Percentiles rank a stretch among this genome's conserved stretches.
Conservation (phyloP, 2,113 vertebrate genomes). For the Gadus chalcogrammus region DNA sequence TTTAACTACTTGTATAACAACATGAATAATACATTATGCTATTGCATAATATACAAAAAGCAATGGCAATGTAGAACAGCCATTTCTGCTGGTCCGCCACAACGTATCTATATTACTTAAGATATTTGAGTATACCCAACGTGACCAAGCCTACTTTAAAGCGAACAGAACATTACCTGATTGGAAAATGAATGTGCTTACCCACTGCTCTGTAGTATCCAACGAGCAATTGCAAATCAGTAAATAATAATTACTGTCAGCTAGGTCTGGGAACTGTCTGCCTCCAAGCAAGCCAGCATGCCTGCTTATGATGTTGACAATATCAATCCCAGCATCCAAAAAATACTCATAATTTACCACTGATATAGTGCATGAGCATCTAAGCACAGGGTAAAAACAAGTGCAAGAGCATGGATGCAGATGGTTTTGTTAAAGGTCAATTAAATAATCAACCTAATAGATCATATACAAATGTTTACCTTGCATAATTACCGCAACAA, state of each 20-base stretch:
- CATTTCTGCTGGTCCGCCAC: not conserved
- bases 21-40: too few species aligned
- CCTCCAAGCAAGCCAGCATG: conserved; percentile 14
- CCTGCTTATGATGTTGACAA: conserved; percentile 14
- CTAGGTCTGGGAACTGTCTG: conserved; percentile 26
- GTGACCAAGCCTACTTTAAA: conserved; percentile 25
- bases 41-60: too few species aligned
- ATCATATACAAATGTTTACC: too few species aligned
- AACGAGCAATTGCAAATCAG: conserved; percentile 59
- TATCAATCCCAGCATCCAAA: conserved; percentile 1
- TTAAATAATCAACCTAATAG: too few species aligned
- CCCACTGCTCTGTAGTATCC: conserved; percentile 50
- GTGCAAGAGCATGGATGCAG: too few species aligned
- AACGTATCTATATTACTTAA: too few species aligned
- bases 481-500: too few species aligned
- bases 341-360: not conserved
- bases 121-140: conserved; percentile 3
- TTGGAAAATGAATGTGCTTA: conserved; percentile 45
- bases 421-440: too few species aligned
- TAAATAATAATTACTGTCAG: conserved; percentile 56
- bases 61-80: not conserved
- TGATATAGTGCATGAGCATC: not conserved
- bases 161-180: conserved; percentile 47
- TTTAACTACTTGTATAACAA: too few species aligned
- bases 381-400: too few species aligned